Base-by-base conservation (phyloP, 1,140 invertebrate species). In the Oreohelix idahoensis region DNA sequence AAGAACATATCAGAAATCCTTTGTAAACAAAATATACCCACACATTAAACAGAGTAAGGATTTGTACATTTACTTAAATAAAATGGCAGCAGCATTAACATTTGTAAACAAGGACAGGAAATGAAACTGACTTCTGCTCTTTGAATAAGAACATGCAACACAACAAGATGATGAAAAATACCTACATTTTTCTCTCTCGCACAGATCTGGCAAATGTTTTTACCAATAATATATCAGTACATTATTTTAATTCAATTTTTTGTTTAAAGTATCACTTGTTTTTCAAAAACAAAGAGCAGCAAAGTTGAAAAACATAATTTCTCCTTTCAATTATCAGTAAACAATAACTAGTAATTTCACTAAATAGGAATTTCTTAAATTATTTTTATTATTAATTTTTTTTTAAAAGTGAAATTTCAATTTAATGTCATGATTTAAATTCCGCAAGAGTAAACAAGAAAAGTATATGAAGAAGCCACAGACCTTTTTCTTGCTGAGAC, bases 401-500 rank as follows among this genome's bases (percentile, higher is more conserved):
- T n/a, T n/a, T n/a, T n/a, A n/a, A 17, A 58, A 17, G 15, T 58
- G 1, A 58, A 23, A 58, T 11, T 20, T 11, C 51, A 58, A 20
- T 26, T 58, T 26, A 58, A 58, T 58, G 51, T 26, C 51, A 58
- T 58, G 51, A 58, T 26, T 58, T 26, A 58, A 17, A 58, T 58
- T 5, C 51, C 20, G 17, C 10, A 58, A 23, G 23, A 23, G 23
- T 15, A 23, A 4, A 58, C 26, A 15, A 17, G 15, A 10, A 58
- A 58, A 58, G 51, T 23, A 23, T 4, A 58, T 23, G 26, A n/a
- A n/a, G n/a, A n/a, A 58, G 23, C 5, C 53, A n/a, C 63, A 66
- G 70, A 89, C 87, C 87, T 86, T 85, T 86, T 51, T 87, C 86
- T 45, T 86, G 82, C 51, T 84, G 84, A 39, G 73, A 80, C 45